These are phyloP conservation scores for Girardia tigrina DNA, from an alignment of 2,888 invertebrate species.

Conservation along the genomic window DNA sequence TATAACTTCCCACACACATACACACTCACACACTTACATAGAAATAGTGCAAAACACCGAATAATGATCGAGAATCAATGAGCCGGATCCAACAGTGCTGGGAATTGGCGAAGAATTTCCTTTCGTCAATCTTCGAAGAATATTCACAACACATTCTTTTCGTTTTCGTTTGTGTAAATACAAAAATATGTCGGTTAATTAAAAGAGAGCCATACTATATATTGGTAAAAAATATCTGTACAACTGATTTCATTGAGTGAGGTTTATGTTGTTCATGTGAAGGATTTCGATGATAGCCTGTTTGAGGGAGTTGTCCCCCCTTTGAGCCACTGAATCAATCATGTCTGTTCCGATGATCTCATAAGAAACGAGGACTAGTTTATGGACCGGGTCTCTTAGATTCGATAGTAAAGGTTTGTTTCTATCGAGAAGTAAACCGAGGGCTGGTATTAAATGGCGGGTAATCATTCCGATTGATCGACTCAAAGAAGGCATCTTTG, in stretches of 20 bases:
- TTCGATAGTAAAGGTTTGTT: not conserved
- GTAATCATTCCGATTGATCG: not conserved
- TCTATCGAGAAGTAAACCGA: not conserved
- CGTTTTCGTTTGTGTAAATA: too few species aligned
- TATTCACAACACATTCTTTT: too few species aligned
- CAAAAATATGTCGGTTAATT: too few species aligned
- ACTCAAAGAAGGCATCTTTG: not conserved
- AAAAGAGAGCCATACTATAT: too few species aligned
- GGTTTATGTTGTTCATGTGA: not conserved
- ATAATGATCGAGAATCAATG: too few species aligned
- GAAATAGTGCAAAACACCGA: too few species aligned
- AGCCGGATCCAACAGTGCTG: too few species aligned
- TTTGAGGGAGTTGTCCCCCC: not conserved
- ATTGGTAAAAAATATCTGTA: conserved; percentile 12
- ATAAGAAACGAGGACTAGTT: not conserved
- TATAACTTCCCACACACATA: too few species aligned
- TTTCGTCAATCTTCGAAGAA: too few species aligned
- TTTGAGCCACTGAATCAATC: conserved; percentile 7
- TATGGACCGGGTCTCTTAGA: not conserved
- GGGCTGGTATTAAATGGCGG: not conserved
- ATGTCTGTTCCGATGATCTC: not conserved
- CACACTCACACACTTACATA: too few species aligned
- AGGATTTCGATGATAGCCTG: not conserved
- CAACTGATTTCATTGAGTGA: not conserved
- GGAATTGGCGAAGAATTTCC: too few species aligned